phyloP scores from a whole-genome alignment of 2,888 invertebrate genomes.

The Patella pellucida region DNA sequence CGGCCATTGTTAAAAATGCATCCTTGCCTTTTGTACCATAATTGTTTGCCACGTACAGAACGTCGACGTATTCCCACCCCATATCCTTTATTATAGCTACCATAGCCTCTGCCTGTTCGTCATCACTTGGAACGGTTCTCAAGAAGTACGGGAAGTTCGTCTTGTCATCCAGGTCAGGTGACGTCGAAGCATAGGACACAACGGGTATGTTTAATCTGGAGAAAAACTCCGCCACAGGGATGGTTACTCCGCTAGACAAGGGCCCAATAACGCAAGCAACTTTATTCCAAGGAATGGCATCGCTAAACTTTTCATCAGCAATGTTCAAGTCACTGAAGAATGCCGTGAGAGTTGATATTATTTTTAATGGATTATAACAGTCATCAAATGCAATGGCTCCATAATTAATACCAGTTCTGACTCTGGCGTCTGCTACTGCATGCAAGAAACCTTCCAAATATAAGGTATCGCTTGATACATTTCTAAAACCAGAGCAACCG shows the following conservation, averaged over 20 bases:
- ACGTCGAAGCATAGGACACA: conserved; percentile 59
- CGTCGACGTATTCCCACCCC: conserved; percentile 58
- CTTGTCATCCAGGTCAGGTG: conserved; percentile 56
- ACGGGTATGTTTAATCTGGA: conserved; percentile 52
- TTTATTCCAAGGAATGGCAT: conserved; percentile 45
- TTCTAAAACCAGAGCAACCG: conserved; percentile 48
- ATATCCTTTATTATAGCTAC: conserved; percentile 49
- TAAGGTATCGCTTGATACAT: conserved; percentile 49
- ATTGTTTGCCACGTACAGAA: conserved; percentile 59
- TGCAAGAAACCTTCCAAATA: conserved; percentile 56
- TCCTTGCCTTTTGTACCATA: conserved; percentile 60
- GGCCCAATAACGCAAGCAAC: conserved; percentile 74
- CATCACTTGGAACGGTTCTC: conserved; percentile 64
- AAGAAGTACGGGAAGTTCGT: conserved; percentile 61
- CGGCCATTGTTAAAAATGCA: conserved; percentile 46
- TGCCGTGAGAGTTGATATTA: conserved; percentile 33
- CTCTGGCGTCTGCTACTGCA: conserved; percentile 39
- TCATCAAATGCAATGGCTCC: conserved; percentile 63
- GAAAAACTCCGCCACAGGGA: conserved; percentile 49
- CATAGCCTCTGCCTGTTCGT: conserved; percentile 57
- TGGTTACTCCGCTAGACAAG: conserved; percentile 68
- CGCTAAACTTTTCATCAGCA: conserved; percentile 36
- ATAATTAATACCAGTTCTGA: conserved; percentile 45
- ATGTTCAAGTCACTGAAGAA: conserved; percentile 31
- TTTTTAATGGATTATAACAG: conserved; percentile 55